Evolutionary conservation across 2,888 invertebrate species (phyloP).

Genomic region (Patella pellucida): DNA sequence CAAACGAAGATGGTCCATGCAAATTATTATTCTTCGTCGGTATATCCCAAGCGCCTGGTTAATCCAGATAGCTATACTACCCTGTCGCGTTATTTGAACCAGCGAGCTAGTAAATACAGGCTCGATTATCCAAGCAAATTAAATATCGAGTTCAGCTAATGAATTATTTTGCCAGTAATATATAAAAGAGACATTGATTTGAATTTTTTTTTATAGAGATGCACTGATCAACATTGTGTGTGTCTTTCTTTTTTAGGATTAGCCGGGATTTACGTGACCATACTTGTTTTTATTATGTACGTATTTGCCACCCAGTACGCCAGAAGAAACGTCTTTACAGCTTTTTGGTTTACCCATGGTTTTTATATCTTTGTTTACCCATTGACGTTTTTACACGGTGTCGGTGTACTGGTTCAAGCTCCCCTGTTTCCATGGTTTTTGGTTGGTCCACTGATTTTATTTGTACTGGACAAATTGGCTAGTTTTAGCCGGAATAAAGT

Average conservation of each 20-base stretch:
- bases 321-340: slow-evolving; percentile 74
- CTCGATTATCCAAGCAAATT: no score
- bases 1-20: no score
- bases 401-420: slow-evolving; percentile 75
- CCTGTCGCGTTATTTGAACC: no score
- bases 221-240: background rate
- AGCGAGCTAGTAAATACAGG: no score
- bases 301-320: slow-evolving; percentile 75
- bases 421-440: slow-evolving; percentile 76
- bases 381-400: slow-evolving; percentile 76
- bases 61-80: no score
- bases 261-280: slow-evolving; percentile 74
- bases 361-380: slow-evolving; percentile 76
- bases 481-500: slow-evolving; percentile 75
- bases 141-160: no score
- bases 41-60: no score
- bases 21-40: no score
- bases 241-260: slow-evolving; percentile 68
- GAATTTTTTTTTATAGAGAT: background rate
- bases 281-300: slow-evolving; percentile 75
- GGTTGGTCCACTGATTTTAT: slow-evolving; percentile 75
- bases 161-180: no score
- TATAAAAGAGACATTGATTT: no score
- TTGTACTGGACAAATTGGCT: slow-evolving; percentile 75
- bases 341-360: slow-evolving; percentile 77